A percentile compares a stretch with the other conserved stretches of the same genome.
Conservation (phyloP, 2,113 vertebrate species). For the Zosterops hypoxanthus region DNA sequence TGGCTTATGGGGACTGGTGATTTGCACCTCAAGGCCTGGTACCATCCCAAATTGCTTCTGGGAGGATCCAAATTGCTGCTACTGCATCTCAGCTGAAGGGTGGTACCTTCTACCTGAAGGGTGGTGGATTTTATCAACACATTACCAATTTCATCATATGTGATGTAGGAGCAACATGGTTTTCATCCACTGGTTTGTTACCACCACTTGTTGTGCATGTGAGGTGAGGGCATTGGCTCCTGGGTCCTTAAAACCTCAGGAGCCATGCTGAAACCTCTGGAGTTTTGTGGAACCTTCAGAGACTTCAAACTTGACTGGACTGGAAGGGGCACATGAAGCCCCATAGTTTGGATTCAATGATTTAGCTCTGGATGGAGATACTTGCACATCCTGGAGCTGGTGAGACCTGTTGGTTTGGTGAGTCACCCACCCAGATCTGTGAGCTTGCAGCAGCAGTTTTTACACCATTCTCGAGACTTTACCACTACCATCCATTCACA, state of each 20-base stretch:
- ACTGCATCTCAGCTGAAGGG: neutral
- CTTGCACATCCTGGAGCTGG: neutral
- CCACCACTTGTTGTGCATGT: neutral
- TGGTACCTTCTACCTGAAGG: neutral
- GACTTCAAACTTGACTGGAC: neutral
- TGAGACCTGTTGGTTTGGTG: neutral
- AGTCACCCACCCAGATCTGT: neutral
- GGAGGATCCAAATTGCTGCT: neutral
- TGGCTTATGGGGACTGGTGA: neutral
- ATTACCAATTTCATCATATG: neutral
- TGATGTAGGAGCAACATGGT: neutral
- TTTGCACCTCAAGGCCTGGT: fast-evolving
- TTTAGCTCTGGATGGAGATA: neutral
- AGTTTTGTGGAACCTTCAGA: neutral
- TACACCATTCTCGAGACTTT: neutral
- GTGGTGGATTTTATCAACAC: neutral
- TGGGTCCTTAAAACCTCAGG: neutral
- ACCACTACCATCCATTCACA: neutral
- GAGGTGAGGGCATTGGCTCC: neutral
- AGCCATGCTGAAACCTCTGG: neutral
- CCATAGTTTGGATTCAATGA: neutral
- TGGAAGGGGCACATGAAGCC: neutral
- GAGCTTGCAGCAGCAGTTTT: neutral
- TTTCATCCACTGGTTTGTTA: neutral
- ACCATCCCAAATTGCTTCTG: neutral